Conservation (phyloP, 2,797 vertebrate species). For the Labeo calbasu region DNA sequence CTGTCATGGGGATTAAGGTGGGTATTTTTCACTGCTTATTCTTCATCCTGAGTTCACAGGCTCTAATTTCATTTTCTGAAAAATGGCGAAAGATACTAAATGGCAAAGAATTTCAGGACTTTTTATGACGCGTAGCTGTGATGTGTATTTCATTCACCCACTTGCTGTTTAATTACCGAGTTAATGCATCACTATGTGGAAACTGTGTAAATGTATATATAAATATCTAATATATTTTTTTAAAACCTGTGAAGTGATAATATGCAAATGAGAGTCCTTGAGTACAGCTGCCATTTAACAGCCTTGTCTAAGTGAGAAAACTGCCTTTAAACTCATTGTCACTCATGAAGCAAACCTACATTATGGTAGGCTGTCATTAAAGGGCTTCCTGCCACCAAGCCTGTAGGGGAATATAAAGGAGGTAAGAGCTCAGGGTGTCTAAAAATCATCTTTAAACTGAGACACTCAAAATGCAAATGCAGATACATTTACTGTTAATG, state of each 20-base stretch:
- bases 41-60: slow-evolving; percentile 25
- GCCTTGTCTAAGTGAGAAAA: slow-evolving; percentile 28
- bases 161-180: slow-evolving; percentile 8
- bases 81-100: background rate
- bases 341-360: slow-evolving; percentile 28
- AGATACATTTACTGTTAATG: slow-evolving; percentile 62
- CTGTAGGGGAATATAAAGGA: slow-evolving; percentile 43
- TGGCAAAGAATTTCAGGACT: background rate
- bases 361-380: slow-evolving; percentile 48
- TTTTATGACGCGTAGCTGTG: background rate
- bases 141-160: slow-evolving; percentile 4
- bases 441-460: slow-evolving; percentile 56
- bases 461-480: slow-evolving; percentile 63
- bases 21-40: slow-evolving; percentile 60
- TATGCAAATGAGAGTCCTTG: slow-evolving; percentile 40
- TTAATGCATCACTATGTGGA: background rate
- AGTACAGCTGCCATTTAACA: slow-evolving; percentile 33
- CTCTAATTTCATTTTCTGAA: slow-evolving; percentile 36
- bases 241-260: slow-evolving; percentile 19
- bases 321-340: slow-evolving; percentile 31
- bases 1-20: slow-evolving; percentile 66
- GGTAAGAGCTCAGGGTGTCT: slow-evolving; percentile 44
- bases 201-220: background rate
- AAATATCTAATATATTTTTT: background rate
- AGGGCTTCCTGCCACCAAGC: slow-evolving; percentile 26